These are phyloP conservation scores for Anseranas semipalmata DNA, from an alignment of 2,113 vertebrate species.

Conservation along the genomic window DNA sequence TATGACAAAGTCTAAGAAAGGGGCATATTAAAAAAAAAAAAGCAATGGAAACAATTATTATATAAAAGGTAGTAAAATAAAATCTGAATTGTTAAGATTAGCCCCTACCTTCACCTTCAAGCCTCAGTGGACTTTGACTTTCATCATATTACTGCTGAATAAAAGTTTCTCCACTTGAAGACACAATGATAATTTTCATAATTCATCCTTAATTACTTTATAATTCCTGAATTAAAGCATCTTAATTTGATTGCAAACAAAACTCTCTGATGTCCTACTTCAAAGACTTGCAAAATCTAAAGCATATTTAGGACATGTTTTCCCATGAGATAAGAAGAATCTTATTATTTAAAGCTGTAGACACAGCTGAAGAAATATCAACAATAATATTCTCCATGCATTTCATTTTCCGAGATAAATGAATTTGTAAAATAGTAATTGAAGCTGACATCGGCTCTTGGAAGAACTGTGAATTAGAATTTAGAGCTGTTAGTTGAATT, in stretches of 20 bases:
- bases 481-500: not conserved
- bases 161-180: slow-evolving; percentile 41
- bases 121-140: not conserved
- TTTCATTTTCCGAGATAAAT: slow-evolving; percentile 27
- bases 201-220: slow-evolving; percentile 33
- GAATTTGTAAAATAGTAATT: slow-evolving; percentile 30
- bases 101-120: slow-evolving; percentile 3
- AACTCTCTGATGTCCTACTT: slow-evolving; percentile 8
- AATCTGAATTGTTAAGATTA: not conserved
- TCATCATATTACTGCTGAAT: not conserved
- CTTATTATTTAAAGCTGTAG: not conserved
- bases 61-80: not conserved
- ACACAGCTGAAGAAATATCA: slow-evolving; percentile 3
- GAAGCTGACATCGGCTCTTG: slow-evolving; percentile 35
- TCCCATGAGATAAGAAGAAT: not conserved
- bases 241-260: slow-evolving; percentile 46
- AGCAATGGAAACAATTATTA: not conserved
- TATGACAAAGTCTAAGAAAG: not conserved
- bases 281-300: slow-evolving; percentile 10
- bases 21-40: not conserved
- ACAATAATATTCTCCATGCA: slow-evolving; percentile 7
- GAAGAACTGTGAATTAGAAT: not conserved
- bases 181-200: slow-evolving; percentile 24
- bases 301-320: not conserved
- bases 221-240: slow-evolving; percentile 16